Evolutionary conservation across 2,888 invertebrate genomes (phyloP).

Genomic region (Euzophera pinguis): DNA sequence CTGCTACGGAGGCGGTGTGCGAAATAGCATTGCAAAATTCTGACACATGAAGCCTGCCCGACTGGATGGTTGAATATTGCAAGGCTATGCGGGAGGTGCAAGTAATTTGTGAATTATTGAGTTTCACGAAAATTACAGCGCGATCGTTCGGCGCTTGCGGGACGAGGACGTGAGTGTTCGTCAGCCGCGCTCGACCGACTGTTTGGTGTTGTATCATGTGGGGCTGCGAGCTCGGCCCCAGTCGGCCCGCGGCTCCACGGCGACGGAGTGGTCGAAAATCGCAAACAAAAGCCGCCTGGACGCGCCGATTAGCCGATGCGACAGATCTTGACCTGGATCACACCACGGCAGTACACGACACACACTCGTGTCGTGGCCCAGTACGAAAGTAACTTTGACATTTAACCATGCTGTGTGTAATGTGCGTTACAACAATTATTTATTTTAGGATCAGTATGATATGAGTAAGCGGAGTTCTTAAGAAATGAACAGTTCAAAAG

Average conservation of each 20-base stretch:
- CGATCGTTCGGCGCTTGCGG: conserved; percentile 28
- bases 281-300: conserved; percentile 39
- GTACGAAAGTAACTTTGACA: conserved; percentile 8
- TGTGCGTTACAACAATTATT: neutral
- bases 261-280: conserved; percentile 38
- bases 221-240: conserved; percentile 14
- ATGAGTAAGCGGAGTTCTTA: neutral
- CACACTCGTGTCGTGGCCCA: conserved; percentile 12
- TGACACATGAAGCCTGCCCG: conserved; percentile 39
- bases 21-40: conserved; percentile 56
- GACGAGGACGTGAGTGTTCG: conserved; percentile 37
- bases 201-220: conserved; percentile 14
- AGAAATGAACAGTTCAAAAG: neutral
- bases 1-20: conserved; percentile 33
- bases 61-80: conserved; percentile 42
- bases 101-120: conserved; percentile 39
- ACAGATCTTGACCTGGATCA: conserved; percentile 15
- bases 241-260: conserved; percentile 25
- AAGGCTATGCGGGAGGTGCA: conserved; percentile 40
- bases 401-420: conserved; percentile 4
- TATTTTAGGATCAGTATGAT: conserved; percentile 2
- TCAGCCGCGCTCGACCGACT: conserved; percentile 47
- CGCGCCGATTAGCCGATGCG: conserved; percentile 21
- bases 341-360: conserved; percentile 8
- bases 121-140: conserved; percentile 37